These are phyloP conservation scores for Strix aluco DNA, from an alignment of 2,113 vertebrate species.

Conservation along the genomic window DNA sequence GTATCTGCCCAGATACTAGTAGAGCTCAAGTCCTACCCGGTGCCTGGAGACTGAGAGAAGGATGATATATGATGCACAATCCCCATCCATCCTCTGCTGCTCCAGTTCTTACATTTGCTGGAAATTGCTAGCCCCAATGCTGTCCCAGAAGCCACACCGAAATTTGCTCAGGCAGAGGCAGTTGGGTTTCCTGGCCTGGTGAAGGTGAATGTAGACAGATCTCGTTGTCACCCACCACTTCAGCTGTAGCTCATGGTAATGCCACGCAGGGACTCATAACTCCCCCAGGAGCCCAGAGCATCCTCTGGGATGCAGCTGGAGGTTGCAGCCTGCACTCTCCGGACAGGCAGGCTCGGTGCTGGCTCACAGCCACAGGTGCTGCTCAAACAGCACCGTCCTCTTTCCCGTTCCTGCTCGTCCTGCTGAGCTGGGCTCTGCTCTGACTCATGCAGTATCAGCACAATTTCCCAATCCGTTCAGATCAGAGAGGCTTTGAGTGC, in stretches of 20 bases:
- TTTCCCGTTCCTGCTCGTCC: neutral
- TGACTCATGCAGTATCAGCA: constrained; percentile 64
- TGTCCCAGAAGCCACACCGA: fast-evolving
- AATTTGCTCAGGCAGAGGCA: neutral
- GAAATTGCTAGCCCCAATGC: neutral
- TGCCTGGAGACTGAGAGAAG: neutral
- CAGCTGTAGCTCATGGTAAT: neutral
- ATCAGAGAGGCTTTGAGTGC: constrained; percentile 58
- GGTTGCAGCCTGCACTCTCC: fast-evolving
- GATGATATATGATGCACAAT: neutral
- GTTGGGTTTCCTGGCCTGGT: neutral
- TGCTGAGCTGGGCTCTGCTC: constrained; percentile 56
- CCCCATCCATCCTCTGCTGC: neutral
- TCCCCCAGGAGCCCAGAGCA: fast-evolving
- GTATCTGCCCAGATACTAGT: neutral
- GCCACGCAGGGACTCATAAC: fast-evolving
- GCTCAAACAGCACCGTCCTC: neutral
- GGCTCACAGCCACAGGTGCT: neutral
- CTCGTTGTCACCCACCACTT: neutral
- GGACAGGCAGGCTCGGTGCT: fast-evolving
- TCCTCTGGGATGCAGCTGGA: neutral
- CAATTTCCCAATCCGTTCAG: constrained; percentile 16
- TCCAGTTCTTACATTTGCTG: neutral
- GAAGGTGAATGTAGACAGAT: neutral
- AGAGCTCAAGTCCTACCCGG: neutral